A percentile compares a stretch with the other conserved stretches of the same genome.
Evolutionary conservation across 2,888 invertebrate genomes (phyloP).

Genomic region (Leucoma salicis): DNA sequence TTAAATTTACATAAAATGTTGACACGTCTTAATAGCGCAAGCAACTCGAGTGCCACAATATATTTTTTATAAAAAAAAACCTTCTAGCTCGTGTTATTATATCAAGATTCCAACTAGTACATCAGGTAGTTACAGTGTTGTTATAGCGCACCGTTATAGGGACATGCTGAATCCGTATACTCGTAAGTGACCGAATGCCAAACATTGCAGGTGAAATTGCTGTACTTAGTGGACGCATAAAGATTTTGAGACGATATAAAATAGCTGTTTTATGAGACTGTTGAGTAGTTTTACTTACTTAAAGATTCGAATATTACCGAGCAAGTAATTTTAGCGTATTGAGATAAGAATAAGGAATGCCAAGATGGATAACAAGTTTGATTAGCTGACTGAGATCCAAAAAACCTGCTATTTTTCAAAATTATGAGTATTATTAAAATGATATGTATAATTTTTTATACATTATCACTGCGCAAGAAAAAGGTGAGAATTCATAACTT

Average conservation of each 20-base stretch:
- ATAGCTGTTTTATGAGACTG: neutral
- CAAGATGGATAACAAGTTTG: too few species aligned
- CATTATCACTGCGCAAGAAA: too few species aligned
- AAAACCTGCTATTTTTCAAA: too few species aligned
- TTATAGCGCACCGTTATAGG: constrained; percentile 39
- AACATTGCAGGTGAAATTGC: neutral
- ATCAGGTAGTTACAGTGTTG: constrained; percentile 42
- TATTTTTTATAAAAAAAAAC: constrained; percentile 33
- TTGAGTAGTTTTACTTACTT: neutral
- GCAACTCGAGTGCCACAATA: constrained; percentile 11
- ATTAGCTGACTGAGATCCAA: too few species aligned
- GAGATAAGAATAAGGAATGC: too few species aligned
- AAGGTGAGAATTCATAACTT: too few species aligned
- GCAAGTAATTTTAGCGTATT: too few species aligned
- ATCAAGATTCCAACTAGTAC: constrained; percentile 41
- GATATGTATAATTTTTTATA: too few species aligned
- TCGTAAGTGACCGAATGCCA: neutral
- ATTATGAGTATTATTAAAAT: too few species aligned
- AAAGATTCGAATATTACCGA: neutral
- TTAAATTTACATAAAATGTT: neutral
- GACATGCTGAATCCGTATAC: constrained; percentile 23
- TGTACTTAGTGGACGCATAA: neutral
- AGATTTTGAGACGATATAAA: neutral
- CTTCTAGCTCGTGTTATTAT: constrained; percentile 44
- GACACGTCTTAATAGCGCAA: neutral